Evolutionary conservation across 2,113 vertebrate species (phyloP).

Genomic region (Etheostoma cragini): DNA sequence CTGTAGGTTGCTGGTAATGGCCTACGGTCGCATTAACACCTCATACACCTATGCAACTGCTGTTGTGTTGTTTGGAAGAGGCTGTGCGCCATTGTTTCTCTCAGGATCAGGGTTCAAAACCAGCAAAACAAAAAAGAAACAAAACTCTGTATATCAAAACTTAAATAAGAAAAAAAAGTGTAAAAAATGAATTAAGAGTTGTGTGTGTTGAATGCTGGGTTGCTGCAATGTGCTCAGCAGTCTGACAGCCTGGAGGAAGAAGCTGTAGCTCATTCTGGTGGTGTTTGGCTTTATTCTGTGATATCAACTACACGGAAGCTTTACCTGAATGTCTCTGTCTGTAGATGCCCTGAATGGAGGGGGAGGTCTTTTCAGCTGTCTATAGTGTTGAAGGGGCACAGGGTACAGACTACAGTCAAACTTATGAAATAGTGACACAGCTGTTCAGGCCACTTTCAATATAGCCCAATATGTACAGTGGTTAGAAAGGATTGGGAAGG

Average conservation of each 20-base stretch:
- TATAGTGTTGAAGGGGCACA: neutral
- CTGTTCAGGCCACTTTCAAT: neutral
- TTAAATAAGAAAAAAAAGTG: neutral
- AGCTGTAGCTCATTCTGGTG: neutral
- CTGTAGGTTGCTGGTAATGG: conserved; percentile 17
- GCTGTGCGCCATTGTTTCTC: neutral
- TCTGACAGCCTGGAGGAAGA: neutral
- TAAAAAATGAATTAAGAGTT: neutral
- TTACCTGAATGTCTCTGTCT: neutral
- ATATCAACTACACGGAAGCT: neutral
- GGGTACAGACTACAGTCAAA: neutral
- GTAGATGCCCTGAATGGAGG: neutral
- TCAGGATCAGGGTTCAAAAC: neutral
- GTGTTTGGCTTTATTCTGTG: neutral
- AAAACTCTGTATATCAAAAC: neutral
- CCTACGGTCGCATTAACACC: neutral
- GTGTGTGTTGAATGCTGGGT: neutral
- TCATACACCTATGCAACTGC: neutral
- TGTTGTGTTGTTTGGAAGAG: neutral
- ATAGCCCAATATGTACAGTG: neutral
- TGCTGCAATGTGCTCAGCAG: neutral
- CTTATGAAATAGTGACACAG: neutral
- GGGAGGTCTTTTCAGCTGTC: neutral
- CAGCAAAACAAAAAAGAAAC: neutral
- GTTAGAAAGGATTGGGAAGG: neutral